Percentiles rank a stretch among this genome's conserved stretches.
phyloP scores from a whole-genome alignment of 2,797 vertebrate genomes.

The Sphaeramia orbicularis region DNA sequence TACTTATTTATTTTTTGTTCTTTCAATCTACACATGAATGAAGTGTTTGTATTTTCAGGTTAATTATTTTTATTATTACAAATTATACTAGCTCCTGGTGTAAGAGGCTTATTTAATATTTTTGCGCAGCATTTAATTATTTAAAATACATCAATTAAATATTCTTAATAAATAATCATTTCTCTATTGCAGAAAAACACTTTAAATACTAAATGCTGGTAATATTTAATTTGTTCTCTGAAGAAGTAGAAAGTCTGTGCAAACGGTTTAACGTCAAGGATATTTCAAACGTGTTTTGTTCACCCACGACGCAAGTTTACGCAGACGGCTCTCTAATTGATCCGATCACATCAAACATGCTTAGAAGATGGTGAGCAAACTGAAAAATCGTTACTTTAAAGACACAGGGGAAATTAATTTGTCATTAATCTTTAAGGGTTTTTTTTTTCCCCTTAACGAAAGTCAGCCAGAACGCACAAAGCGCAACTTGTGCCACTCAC shows the following conservation, averaged over 20 bases:
- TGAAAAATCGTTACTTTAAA: constrained; percentile 20
- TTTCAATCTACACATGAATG: not conserved
- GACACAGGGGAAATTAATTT: constrained; percentile 23
- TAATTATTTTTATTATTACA: too few species aligned
- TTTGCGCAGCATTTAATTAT: too few species aligned
- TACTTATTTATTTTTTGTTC: too few species aligned
- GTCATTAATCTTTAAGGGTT: constrained; percentile 6
- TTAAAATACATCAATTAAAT: too few species aligned
- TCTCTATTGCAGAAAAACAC: too few species aligned
- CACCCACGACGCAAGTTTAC: constrained; percentile 14
- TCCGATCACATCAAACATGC: constrained; percentile 33
- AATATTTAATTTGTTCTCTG: not conserved
- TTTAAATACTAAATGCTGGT: too few species aligned
- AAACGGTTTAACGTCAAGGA: not conserved
- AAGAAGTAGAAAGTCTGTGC: not conserved
- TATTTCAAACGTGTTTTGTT: constrained; percentile 18
- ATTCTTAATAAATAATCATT: too few species aligned
- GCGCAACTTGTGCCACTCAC: constrained; percentile 18
- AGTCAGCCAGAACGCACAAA: constrained; percentile 32
- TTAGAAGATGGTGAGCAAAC: constrained; percentile 16
- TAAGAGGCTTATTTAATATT: too few species aligned
- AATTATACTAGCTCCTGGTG: too few species aligned
- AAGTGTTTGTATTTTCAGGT: too few species aligned
- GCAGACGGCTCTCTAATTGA: constrained; percentile 29
- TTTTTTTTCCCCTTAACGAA: constrained; percentile 2